These are phyloP conservation scores for Urocolius indicus DNA, from an alignment of 2,113 vertebrate species.

Conservation along the genomic window DNA sequence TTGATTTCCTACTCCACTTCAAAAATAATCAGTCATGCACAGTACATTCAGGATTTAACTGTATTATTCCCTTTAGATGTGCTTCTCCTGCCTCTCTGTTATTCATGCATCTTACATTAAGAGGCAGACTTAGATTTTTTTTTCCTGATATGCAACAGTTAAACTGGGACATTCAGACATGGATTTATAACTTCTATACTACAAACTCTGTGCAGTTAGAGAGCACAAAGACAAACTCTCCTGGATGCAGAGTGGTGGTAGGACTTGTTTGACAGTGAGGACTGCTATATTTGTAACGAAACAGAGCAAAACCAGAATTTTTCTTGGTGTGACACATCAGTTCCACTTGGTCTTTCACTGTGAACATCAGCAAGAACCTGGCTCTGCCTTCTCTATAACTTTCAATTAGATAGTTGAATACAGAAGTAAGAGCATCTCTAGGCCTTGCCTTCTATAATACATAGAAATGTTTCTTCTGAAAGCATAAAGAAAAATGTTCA, in stretches of 20 bases:
- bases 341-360: not conserved
- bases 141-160: not conserved
- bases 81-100: fast-evolving
- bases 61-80: not conserved
- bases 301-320: not conserved
- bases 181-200: not conserved
- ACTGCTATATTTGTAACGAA: not conserved
- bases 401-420: not conserved
- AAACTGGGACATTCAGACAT: not conserved
- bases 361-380: not conserved
- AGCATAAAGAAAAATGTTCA: not conserved
- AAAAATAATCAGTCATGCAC: not conserved
- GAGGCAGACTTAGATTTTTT: not conserved
- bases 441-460: not conserved
- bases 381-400: not conserved
- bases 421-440: not conserved
- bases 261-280: not conserved
- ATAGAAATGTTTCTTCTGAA: not conserved
- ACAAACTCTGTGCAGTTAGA: not conserved
- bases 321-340: not conserved
- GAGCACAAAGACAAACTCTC: not conserved
- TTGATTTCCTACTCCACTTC: not conserved
- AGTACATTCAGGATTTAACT: not conserved
- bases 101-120: not conserved
- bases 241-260: not conserved